Percentiles rank a stretch among this genome's conserved stretches.
phyloP scores from a whole-genome alignment of 1,140 invertebrate species.

The Hydropsyche tenuis region DNA sequence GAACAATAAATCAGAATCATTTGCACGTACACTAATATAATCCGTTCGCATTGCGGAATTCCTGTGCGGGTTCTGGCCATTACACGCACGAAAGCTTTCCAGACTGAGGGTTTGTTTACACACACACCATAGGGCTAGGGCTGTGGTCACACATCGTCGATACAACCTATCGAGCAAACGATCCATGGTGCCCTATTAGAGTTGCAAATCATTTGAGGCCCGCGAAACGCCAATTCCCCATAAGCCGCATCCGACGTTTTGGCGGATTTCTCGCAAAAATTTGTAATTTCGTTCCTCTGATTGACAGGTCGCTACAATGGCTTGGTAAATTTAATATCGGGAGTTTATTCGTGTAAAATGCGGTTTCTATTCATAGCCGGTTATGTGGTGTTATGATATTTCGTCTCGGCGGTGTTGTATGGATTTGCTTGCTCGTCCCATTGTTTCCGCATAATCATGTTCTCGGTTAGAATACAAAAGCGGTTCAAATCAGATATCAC shows the following conservation, averaged over 20 bases:
- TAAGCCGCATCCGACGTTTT: too few species aligned
- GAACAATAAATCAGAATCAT: too few species aligned
- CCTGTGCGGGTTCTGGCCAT: background rate
- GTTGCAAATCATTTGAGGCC: conserved; percentile 23
- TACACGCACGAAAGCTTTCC: conserved; percentile 2
- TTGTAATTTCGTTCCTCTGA: too few species aligned
- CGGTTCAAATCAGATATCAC: conserved; percentile 28
- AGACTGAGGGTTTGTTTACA: conserved; percentile 14
- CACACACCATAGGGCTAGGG: conserved; percentile 6
- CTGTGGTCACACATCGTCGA: conserved; percentile 11
- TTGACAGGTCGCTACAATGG: too few species aligned
- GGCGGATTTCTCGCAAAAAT: too few species aligned
- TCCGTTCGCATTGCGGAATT: background rate
- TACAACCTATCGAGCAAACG: conserved; percentile 6
- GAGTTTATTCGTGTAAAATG: too few species aligned
- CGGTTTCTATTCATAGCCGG: too few species aligned
- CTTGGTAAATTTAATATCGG: too few species aligned
- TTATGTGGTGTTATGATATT: too few species aligned
- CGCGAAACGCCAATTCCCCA: background rate
- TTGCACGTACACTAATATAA: background rate
- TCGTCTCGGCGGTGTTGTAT: too few species aligned
- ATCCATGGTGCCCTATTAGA: conserved; percentile 15
- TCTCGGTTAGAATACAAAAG: conserved; percentile 20
- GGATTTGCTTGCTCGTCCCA: background rate
- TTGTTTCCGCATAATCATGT: conserved; percentile 5